Percentiles rank a stretch among this genome's conserved stretches.
These are phyloP conservation scores for Tetranychus cinnabarinus DNA, from an alignment of 1,140 invertebrate species.

Conservation along the genomic window DNA sequence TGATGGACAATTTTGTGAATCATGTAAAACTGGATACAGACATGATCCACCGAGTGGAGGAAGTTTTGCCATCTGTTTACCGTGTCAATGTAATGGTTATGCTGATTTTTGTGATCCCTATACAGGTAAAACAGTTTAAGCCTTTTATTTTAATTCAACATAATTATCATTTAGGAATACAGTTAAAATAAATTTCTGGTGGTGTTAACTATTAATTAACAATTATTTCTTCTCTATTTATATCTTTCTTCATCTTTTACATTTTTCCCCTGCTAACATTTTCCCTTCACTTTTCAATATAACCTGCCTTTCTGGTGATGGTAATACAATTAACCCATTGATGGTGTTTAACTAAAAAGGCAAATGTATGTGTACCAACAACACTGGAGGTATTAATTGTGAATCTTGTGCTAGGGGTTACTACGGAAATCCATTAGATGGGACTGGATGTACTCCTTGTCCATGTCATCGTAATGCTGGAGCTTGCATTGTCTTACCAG, in stretches of 20 bases:
- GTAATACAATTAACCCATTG: not conserved
- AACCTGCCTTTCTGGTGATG: no score
- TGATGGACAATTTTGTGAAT: slow-evolving; percentile 74
- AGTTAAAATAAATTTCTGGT: no score
- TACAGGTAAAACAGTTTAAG: slow-evolving; percentile 34
- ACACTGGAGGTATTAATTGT: slow-evolving; percentile 84
- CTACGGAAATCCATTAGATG: slow-evolving; percentile 74
- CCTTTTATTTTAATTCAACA: not conserved
- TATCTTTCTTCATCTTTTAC: no score
- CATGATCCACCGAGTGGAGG: slow-evolving; percentile 71
- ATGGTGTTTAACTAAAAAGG: slow-evolving; percentile 26
- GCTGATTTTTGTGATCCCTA: slow-evolving; percentile 86
- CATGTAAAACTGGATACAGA: slow-evolving; percentile 74
- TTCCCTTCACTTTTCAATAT: no score
- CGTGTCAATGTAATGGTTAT: slow-evolving; percentile 85
- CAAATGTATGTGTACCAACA: slow-evolving; percentile 84
- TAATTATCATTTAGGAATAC: not conserved
- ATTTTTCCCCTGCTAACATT: no score
- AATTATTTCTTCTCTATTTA: no score
- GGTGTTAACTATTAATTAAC: no score
- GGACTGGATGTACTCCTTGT: slow-evolving; percentile 67
- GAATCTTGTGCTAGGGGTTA: slow-evolving; percentile 74
- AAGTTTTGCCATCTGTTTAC: slow-evolving; percentile 71
- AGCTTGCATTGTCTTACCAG: slow-evolving; percentile 63
- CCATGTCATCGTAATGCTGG: slow-evolving; percentile 71